A percentile compares a stretch with the other conserved stretches of the same genome.
Evolutionary conservation across 2,113 vertebrate genomes (phyloP).

Genomic region (Hypocryptadius cinnamomeus): DNA sequence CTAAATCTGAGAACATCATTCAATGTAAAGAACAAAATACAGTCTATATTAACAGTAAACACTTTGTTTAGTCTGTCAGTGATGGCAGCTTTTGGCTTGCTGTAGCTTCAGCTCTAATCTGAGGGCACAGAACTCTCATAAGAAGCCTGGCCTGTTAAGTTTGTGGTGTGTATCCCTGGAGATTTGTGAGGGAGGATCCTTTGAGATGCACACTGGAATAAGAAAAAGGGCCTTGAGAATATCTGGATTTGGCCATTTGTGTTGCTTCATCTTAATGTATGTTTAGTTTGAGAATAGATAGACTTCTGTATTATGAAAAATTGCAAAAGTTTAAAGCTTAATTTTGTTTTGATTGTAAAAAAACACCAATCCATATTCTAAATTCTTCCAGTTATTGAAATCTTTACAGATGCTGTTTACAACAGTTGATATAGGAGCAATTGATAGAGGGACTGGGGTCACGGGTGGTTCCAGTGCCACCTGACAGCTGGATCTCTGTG

Average conservation of each 20-base stretch:
- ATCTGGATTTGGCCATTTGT: neutral
- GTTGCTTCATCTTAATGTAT: neutral
- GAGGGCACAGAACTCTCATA: neutral
- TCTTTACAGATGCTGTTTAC: neutral
- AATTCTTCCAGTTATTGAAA: neutral
- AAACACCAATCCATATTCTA: accelerated
- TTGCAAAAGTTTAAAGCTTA: neutral
- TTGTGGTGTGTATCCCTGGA: neutral
- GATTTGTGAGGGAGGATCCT: neutral
- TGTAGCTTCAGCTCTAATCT: neutral
- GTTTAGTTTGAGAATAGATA: neutral
- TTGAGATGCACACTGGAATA: neutral
- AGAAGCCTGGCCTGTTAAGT: neutral
- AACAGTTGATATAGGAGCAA: neutral
- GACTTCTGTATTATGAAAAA: neutral
- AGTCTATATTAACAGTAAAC: neutral
- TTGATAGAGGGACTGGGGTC: neutral
- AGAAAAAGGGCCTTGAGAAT: neutral
- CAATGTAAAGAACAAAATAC: neutral
- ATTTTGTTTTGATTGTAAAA: neutral
- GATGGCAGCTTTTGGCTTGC: neutral
- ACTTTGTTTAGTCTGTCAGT: neutral
- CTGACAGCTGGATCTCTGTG: neutral
- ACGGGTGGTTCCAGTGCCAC: neutral
- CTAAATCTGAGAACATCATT: neutral